Conservation (phyloP, 2,888 invertebrate genomes). For the Girardia tigrina region DNA sequence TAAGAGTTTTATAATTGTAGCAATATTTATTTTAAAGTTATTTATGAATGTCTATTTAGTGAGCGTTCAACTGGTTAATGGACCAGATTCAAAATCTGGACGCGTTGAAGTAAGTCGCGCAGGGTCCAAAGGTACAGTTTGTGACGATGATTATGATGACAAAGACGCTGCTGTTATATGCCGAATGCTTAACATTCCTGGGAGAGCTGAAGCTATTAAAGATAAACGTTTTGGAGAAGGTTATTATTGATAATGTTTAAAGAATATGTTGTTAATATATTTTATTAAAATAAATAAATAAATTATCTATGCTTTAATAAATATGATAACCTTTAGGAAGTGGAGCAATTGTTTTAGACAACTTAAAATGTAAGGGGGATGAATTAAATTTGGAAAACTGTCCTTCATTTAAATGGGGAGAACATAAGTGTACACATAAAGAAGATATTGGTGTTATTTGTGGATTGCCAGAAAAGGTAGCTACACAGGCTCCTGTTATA, state of each 20-base stretch:
- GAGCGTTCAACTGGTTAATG: slow-evolving; percentile 33
- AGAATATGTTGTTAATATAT: background rate
- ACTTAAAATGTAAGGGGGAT: slow-evolving; percentile 56
- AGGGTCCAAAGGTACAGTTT: slow-evolving; percentile 64
- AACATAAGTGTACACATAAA: slow-evolving; percentile 61
- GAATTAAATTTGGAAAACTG: slow-evolving; percentile 55
- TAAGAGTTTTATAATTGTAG: too few species aligned
- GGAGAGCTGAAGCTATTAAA: slow-evolving; percentile 30
- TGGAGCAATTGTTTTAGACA: slow-evolving; percentile 43
- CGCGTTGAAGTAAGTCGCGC: slow-evolving; percentile 60
- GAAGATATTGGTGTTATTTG: slow-evolving; percentile 60
- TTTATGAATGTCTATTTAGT: background rate
- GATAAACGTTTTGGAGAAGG: slow-evolving; percentile 31
- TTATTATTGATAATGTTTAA: background rate
- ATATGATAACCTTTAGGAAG: slow-evolving; percentile 34
- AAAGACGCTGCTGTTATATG: slow-evolving; percentile 55
- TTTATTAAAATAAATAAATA: background rate
- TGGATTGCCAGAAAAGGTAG: background rate
- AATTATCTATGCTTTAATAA: background rate
- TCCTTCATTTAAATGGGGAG: slow-evolving; percentile 59
- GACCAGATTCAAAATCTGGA: slow-evolving; percentile 48
- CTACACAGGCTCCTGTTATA: background rate
- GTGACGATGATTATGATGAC: slow-evolving; percentile 63
- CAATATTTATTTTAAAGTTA: too few species aligned
- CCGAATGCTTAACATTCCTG: slow-evolving; percentile 45